Evolutionary conservation across 1,140 invertebrate genomes (phyloP).

Genomic region (Leucophenga varia): DNA sequence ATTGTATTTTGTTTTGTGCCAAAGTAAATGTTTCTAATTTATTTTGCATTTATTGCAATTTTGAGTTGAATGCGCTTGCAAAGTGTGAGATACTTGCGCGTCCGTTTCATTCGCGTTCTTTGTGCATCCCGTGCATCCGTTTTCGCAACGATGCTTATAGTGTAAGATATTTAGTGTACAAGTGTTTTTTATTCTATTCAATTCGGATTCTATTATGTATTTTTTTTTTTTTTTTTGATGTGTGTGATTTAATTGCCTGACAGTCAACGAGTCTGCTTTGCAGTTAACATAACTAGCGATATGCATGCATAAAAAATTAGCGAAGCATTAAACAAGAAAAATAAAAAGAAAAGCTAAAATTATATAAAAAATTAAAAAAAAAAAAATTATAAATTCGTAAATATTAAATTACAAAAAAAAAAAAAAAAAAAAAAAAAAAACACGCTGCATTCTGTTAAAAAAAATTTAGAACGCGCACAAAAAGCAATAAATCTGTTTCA

Average conservation of each 20-base stretch:
- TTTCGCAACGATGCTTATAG: conserved; percentile 8
- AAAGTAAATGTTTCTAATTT: conserved; percentile 43
- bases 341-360: not conserved
- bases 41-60: conserved; percentile 50
- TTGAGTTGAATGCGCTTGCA: conserved; percentile 14
- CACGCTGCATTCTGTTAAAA: no score
- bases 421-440: conserved; percentile 19
- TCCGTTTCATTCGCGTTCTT: conserved; percentile 23
- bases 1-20: conserved; percentile 2
- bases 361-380: conserved; percentile 2
- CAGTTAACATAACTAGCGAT: no score
- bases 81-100: conserved; percentile 26
- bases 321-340: conserved; percentile 9
- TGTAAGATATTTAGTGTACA: no score
- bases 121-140: conserved; percentile 23
- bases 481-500: not conserved
- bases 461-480: not conserved
- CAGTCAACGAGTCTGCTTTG: no score
- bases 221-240: no score
- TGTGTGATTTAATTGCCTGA: no score
- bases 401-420: conserved; percentile 15
- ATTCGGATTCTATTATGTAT: no score
- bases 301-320: conserved; percentile 9
- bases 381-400: no score
- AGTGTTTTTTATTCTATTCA: no score